A percentile compares a stretch with the other conserved stretches of the same genome.
phyloP scores from a whole-genome alignment of 1,140 invertebrate genomes.

The Mactra quadrangularis region DNA sequence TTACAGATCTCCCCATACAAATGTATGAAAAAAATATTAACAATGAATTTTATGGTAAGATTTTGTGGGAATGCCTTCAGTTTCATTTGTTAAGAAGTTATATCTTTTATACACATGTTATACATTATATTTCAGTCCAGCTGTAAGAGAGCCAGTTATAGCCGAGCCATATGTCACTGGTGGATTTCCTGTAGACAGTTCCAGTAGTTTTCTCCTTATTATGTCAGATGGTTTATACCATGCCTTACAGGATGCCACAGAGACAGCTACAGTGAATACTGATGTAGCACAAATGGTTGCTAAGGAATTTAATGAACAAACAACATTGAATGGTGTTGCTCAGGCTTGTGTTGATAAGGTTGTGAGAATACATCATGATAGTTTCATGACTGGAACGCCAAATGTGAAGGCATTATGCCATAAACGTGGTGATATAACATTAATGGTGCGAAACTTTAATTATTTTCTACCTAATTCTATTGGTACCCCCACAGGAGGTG shows the following conservation, averaged over 20 bases:
- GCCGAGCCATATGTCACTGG: slow-evolving; percentile 91
- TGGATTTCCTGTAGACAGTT: slow-evolving; percentile 90
- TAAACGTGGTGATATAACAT: slow-evolving; percentile 91
- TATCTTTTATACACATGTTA: too few relatives aligned
- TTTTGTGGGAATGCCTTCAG: too few relatives aligned
- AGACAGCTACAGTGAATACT: slow-evolving; percentile 84
- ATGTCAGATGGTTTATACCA: slow-evolving; percentile 94
- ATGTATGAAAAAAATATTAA: too few relatives aligned
- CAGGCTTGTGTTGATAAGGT: slow-evolving; percentile 95
- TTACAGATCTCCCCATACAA: too few relatives aligned
- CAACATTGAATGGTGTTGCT: slow-evolving; percentile 91
- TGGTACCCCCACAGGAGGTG: slow-evolving; percentile 69
- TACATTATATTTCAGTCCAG: slow-evolving; percentile 82
- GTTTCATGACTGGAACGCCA: slow-evolving; percentile 86
- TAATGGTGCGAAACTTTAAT: slow-evolving; percentile 94
- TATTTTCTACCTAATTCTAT: slow-evolving; percentile 88
- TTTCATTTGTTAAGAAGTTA: too few relatives aligned
- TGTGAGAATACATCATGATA: slow-evolving; percentile 92
- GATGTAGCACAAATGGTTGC: slow-evolving; percentile 81
- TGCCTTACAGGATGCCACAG: slow-evolving; percentile 91
- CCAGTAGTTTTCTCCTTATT: slow-evolving; percentile 91
- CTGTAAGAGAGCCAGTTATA: slow-evolving; percentile 91
- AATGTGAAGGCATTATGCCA: slow-evolving; percentile 79
- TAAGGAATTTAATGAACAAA: slow-evolving; percentile 90
- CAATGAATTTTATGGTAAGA: too few relatives aligned